Conservation (phyloP, 2,113 vertebrate species). For the Chloroceryle aenea region DNA sequence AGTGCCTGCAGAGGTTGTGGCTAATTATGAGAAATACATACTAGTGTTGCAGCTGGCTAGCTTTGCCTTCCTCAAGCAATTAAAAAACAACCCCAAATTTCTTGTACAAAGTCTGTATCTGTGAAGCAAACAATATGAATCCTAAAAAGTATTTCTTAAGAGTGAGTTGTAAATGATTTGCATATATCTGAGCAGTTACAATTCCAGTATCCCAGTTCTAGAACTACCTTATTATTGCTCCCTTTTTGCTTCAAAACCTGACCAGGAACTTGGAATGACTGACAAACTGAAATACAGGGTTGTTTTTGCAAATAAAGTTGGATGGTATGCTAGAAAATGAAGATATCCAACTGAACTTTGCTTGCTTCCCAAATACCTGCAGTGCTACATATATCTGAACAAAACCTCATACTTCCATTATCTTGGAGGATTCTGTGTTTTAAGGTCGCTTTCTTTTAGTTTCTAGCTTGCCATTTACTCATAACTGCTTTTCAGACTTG, state of each 20-base stretch:
- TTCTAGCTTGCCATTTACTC: background rate
- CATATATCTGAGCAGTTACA: background rate
- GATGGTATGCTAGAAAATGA: background rate
- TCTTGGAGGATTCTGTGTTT: background rate
- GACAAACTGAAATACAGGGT: background rate
- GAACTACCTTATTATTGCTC: background rate
- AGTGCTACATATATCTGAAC: background rate
- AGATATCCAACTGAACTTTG: background rate
- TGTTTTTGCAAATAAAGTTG: background rate
- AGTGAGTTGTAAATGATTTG: background rate
- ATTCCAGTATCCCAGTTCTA: background rate
- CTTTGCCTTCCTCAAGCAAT: background rate
- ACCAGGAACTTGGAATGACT: background rate
- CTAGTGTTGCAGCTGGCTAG: background rate
- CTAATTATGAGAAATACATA: background rate
- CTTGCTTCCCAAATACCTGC: background rate
- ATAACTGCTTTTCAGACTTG: background rate
- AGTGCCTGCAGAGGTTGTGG: background rate
- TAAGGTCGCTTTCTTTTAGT: background rate
- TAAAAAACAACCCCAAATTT: background rate
- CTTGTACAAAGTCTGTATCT: background rate
- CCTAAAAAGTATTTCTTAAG: background rate
- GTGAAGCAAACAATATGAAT: background rate
- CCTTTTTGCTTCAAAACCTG: background rate
- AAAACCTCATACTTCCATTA: background rate